Percentiles rank a stretch among this genome's conserved stretches.
Conservation (phyloP, 2,797 vertebrate genomes). For the Pseudopleuronectes americanus region DNA sequence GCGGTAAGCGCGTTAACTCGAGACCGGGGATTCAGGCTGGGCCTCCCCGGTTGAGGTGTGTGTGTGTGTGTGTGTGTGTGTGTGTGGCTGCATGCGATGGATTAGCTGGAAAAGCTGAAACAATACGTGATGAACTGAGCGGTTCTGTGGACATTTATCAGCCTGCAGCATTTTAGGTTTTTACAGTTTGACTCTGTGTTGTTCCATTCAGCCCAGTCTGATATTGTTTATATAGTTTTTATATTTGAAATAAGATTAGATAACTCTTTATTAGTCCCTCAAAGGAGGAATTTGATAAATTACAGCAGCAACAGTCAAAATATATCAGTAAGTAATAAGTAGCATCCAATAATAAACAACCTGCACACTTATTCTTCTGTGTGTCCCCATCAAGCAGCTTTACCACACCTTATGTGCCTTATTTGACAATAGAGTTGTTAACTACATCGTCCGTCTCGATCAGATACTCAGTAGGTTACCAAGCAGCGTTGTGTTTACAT, state of each 20-base stretch:
- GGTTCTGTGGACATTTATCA: not conserved
- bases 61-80: too few relatives aligned
- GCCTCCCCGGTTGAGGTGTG: conserved; percentile 34
- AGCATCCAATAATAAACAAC: too few relatives aligned
- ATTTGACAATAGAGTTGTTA: not conserved
- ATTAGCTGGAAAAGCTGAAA: not conserved
- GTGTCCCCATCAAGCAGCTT: too few relatives aligned
- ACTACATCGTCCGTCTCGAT: too few relatives aligned
- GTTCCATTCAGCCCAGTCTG: not conserved
- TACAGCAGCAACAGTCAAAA: too few relatives aligned
- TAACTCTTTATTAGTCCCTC: too few relatives aligned
- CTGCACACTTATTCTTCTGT: too few relatives aligned
- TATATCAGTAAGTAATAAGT: too few relatives aligned
- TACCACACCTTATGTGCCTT: too few relatives aligned
- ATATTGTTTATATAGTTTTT: too few relatives aligned
- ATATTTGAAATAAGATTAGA: too few relatives aligned
- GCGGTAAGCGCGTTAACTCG: conserved; percentile 83
- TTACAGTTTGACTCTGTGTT: not conserved
- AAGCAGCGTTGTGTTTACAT: not conserved
- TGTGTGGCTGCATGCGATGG: not conserved
- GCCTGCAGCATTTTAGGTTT: not conserved
- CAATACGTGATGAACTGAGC: not conserved
- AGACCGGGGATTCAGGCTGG: conserved; percentile 52
- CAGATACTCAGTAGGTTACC: not conserved
- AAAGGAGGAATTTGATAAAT: too few relatives aligned